Percentiles rank a stretch among this genome's conserved stretches.
phyloP scores from a whole-genome alignment of 37 sponge, comb jelly and placozoan genomes.

The Cliona cf. orientalis region DNA sequence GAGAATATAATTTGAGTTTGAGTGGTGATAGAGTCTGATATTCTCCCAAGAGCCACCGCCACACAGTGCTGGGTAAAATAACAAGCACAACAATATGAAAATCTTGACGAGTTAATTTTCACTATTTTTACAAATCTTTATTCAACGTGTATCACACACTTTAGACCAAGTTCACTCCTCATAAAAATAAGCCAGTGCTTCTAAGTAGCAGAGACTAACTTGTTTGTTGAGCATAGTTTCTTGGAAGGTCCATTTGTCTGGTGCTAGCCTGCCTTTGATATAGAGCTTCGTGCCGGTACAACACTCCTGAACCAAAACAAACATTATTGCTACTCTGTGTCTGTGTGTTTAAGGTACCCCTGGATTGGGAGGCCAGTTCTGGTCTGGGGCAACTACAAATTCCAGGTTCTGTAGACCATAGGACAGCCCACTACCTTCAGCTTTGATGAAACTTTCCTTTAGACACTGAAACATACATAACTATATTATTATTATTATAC shows the following conservation, averaged over 20 bases:
- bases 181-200: too few species aligned
- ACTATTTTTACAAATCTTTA: too few species aligned
- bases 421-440: constrained; percentile 80
- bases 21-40: neutral
- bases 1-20: neutral
- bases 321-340: too few species aligned
- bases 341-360: neutral
- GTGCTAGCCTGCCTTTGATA: constrained; percentile 30
- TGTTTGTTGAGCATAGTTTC: constrained; percentile 58
- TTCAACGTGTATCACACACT: too few species aligned
- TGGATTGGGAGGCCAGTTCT: constrained; percentile 8
- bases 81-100: neutral
- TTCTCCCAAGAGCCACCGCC: constrained; percentile 53
- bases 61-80: constrained; percentile 69
- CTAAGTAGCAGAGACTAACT: constrained; percentile 25
- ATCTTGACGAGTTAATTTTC: too few species aligned
- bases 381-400: constrained; percentile 39
- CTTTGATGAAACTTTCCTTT: constrained; percentile 95
- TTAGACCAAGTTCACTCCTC: too few species aligned
- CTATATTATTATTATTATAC: neutral
- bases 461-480: constrained; percentile 59
- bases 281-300: constrained; percentile 28
- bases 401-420: constrained; percentile 80
- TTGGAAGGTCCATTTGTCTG: constrained; percentile 77
- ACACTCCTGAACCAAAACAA: neutral